Base-by-base conservation (phyloP, 2,113 vertebrate genomes). In the Corythaixoides concolor region DNA sequence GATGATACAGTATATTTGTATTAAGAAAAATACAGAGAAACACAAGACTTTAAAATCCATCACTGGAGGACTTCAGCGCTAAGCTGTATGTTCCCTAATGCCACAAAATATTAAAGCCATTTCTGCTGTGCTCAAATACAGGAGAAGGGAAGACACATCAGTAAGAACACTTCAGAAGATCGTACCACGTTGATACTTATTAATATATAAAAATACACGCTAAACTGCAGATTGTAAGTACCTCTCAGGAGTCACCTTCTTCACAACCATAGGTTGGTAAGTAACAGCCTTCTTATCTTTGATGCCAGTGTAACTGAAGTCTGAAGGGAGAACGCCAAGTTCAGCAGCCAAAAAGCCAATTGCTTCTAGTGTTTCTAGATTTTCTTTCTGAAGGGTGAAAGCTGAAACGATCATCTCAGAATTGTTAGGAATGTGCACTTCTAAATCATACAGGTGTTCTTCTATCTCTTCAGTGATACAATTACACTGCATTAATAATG, bases 241-340 rank as follows among this genome's bases (percentile, higher is more conserved):
- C 99, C 99, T 98, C 62, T 99, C 97, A 72, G 99, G 97, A 47
- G 99, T 98, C 73, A 99, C 98, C 95, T 99, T 99, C 97, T 98
- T 99, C 86, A 99, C 99, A 49, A 99, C 99, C 99, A 99, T 99
- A 47, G 98, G 96, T 86, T 99, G 99, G 90, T 98, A 99, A 52
- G 99, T 99, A 93, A 99, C 60, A 12, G 99, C 99, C 92, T 98
- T 98, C 97, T 99, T 99, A 87, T 99, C 99, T 97, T 99, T 99
- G 95, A 99, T 99, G 74, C 99, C 99, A 32, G 99, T 98, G 16
- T 99, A 99, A 96, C 98, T 99, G 96, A 99, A 99, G 97, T 99
- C 99, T 23, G 99, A 99, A 33, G 99, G 98, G 77, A 99, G 98
- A 30, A 99, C 98, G 15, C 98, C 99, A 55, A 99, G 99, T 60